Evolutionary conservation across 2,888 invertebrate genomes (phyloP).

Genomic region (Clistopyga incitator): DNA sequence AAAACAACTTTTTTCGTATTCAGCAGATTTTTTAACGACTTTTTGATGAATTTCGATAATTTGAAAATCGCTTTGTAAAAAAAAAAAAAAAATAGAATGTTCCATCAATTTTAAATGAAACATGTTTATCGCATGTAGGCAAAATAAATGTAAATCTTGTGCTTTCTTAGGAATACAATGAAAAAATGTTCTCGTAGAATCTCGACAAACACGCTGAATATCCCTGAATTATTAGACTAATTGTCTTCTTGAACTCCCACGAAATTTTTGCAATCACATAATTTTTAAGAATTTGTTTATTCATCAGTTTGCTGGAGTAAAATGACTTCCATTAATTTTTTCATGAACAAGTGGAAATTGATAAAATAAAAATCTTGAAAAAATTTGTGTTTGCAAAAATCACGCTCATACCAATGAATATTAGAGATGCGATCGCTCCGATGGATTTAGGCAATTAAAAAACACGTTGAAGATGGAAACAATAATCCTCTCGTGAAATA

Average conservation of each 20-base stretch:
- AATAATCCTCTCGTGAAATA: slow-evolving; percentile 13
- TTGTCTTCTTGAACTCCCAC: background rate
- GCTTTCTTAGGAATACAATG: background rate
- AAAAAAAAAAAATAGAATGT: too few relatives aligned
- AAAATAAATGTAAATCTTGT: background rate
- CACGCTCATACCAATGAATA: slow-evolving; percentile 28
- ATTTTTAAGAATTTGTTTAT: background rate
- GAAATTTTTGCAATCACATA: background rate
- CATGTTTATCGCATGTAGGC: too few relatives aligned
- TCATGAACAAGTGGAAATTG: background rate
- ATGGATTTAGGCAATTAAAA: slow-evolving; percentile 6
- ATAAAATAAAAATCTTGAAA: background rate
- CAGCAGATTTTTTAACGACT: too few relatives aligned
- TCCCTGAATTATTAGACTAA: background rate
- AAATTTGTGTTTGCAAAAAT: background rate
- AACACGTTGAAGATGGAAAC: slow-evolving; percentile 8
- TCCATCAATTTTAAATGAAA: too few relatives aligned
- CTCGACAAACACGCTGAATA: background rate
- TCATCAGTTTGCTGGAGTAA: background rate
- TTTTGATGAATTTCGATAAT: too few relatives aligned
- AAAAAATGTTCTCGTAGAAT: background rate
- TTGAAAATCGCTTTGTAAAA: too few relatives aligned
- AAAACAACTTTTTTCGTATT: too few relatives aligned
- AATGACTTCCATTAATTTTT: background rate
- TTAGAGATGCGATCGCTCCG: slow-evolving; percentile 24